phyloP scores from a whole-genome alignment of 2,797 vertebrate species.

The Periophthalmus magnuspinnatus region DNA sequence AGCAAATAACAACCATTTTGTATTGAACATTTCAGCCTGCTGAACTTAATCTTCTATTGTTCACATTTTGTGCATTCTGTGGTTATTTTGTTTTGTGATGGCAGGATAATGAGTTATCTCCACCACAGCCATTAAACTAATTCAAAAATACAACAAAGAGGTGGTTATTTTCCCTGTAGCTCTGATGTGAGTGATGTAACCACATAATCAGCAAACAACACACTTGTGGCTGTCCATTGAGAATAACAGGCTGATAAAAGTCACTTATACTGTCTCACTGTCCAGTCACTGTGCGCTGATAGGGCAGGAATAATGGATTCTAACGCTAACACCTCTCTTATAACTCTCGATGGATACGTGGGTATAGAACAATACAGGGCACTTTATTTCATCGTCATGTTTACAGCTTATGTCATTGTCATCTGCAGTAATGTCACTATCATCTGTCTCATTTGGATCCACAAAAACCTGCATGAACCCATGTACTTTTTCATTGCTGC shows the following conservation, averaged over 20 bases:
- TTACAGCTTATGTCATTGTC: conserved; percentile 35
- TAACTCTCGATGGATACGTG: background rate
- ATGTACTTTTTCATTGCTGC: conserved; percentile 63
- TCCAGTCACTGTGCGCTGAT: background rate
- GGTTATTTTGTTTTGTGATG: too few relatives aligned
- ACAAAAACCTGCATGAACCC: conserved; percentile 21
- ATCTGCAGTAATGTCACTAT: conserved; percentile 39
- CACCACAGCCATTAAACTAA: too few relatives aligned
- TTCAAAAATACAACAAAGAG: too few relatives aligned
- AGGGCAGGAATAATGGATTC: background rate
- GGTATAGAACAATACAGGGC: conserved; percentile 2
- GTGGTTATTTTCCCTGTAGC: too few relatives aligned
- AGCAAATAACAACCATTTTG: too few relatives aligned
- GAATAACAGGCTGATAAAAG: background rate
- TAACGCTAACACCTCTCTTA: background rate
- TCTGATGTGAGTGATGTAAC: background rate
- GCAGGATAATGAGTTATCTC: too few relatives aligned
- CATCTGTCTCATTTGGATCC: conserved; percentile 29
- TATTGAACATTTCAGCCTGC: too few relatives aligned
- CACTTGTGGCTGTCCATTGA: background rate
- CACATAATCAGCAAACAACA: background rate
- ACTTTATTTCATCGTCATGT: conserved; percentile 41
- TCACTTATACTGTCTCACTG: background rate
- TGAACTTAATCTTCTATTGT: too few relatives aligned
- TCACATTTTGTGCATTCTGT: too few relatives aligned